Base-by-base conservation (phyloP, 2,797 vertebrate genomes). In the Myotis pilosus region DNA sequence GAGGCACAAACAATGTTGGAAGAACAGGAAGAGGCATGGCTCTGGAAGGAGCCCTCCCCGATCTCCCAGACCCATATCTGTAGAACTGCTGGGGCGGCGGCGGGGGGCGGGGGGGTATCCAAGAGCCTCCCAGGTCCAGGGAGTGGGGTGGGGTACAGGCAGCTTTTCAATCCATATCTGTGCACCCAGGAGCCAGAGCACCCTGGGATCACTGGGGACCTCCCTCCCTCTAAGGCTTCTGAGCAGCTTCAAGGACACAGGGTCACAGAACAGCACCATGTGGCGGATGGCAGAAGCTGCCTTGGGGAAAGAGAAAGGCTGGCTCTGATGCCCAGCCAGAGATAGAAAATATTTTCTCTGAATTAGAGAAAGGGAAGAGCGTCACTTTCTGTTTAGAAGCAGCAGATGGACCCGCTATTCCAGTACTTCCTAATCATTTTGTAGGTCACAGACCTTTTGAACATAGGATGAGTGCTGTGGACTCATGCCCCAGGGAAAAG, bases 231-330 rank as follows among this genome's bases (percentile, higher is more conserved):
- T 66, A 78, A 53, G 64, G 57, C 78, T 91, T 76, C 69, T 12
- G 44, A 69, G 64, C 25, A 25, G 62, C 53, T 88, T 88, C 94
- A 96, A 96, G 94, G 95, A 97, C 95, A 79, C 23, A 66, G 44
- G 84, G 78, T 95, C 69, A 53, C 74, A 94, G 47, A 95, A 57
- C 51, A 84, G 33, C 8, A 11, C 79, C 69, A 93, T 94, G 88
- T 94, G 92, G 90, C 96, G 97, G 95, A 96, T 96, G 96, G 94
- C 81, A 86, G 85, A 75, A 60, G 23, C 87, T 88, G 92, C 97
- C 95, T 95, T 0, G 0, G 92, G 96, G 95, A 93, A 95, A 60
- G 95, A 94, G 89, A 94, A 95, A 72, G 89, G 28, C 57, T 44
- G 62, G 53, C 41, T 74, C 20, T 36, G 25, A 49, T 82, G 90